Evolutionary conservation across 2,888 invertebrate species (phyloP).

Genomic region (Athalia circularis): DNA sequence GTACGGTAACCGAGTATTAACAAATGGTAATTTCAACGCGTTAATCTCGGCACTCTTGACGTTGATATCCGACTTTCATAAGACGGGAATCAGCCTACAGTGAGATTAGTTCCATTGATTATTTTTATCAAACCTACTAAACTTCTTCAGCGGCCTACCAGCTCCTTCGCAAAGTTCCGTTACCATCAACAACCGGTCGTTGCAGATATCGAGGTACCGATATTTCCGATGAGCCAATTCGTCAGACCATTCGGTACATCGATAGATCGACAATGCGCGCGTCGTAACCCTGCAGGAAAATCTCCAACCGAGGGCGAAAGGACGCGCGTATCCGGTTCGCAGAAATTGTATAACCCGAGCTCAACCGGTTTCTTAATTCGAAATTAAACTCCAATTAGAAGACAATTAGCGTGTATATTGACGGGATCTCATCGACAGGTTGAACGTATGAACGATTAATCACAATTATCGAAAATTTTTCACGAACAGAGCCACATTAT

Average conservation of each 20-base stretch:
- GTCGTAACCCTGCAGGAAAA: neutral
- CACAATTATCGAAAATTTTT: neutral
- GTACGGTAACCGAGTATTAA: neutral
- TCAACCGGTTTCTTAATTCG: no score
- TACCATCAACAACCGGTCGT: neutral
- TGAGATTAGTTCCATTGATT: conserved; percentile 18
- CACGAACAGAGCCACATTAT: conserved; percentile 13
- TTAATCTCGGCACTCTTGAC: neutral
- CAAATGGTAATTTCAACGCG: neutral
- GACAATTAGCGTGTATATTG: no score
- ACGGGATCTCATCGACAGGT: no score
- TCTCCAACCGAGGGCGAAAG: no score
- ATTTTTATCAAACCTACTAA: conserved; percentile 3
- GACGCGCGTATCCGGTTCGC: no score
- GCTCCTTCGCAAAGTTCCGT: conserved; percentile 15
- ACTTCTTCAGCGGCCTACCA: neutral
- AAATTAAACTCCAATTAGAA: no score
- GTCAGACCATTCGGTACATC: neutral
- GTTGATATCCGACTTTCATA: conserved; percentile 5
- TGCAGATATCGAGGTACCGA: conserved; percentile 22
- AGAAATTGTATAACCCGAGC: no score
- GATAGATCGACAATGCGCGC: neutral
- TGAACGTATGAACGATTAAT: neutral
- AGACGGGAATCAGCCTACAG: neutral
- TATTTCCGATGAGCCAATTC: conserved; percentile 26